Base-by-base conservation (phyloP, 2,113 vertebrate genomes). In the Sarotherodon lohbergeri region DNA sequence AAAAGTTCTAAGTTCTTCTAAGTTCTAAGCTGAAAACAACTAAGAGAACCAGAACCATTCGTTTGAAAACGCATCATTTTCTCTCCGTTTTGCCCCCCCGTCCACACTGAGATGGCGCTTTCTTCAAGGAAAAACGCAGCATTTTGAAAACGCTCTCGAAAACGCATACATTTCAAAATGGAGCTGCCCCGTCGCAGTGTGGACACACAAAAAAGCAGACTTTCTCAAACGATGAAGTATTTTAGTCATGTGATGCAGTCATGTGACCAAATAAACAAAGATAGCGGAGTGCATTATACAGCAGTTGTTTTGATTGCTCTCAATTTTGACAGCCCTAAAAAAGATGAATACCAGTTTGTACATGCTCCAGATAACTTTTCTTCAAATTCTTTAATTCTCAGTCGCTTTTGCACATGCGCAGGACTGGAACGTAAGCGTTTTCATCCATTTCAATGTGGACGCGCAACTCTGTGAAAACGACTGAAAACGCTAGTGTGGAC, bases 351-450 rank as follows among this genome's bases (percentile, higher is more conserved):
- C 32, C 56, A 9, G 1, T 59, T 17, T 59, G 4, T 17, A 17
- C 27, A 59, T 17, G 56, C 0, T 59, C 56, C 56, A 59, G 27
- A 32, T 17, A 59, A 14, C 56, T 59, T 59, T 59, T 59, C 27
- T 59, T 59, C 4, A 59, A 59, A 9, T 59, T 29, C 7, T 59
- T 59, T 59, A 59, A 59, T 0, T 59, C 13, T 1, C 52, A 55
- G 9, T 55, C 2, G 3, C 52, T 55, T 46, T 6, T 46, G 43
- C 0, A 6, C 6, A 46, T 4, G 43, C 13, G 0, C 43, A 46
- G 43, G 43, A 46, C 43, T 16, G 43, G 19, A 5, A 54, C 5
- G 1, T 54, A 52, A 52, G 17, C 3, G 2, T 52, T 52, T n/a
- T 52, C 4, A 54, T 3, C 2, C 50, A 9, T n/a, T 54, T 54